Conservation (phyloP, 2,888 invertebrate genomes). For the Ashinkailepas kermadecensis region DNA sequence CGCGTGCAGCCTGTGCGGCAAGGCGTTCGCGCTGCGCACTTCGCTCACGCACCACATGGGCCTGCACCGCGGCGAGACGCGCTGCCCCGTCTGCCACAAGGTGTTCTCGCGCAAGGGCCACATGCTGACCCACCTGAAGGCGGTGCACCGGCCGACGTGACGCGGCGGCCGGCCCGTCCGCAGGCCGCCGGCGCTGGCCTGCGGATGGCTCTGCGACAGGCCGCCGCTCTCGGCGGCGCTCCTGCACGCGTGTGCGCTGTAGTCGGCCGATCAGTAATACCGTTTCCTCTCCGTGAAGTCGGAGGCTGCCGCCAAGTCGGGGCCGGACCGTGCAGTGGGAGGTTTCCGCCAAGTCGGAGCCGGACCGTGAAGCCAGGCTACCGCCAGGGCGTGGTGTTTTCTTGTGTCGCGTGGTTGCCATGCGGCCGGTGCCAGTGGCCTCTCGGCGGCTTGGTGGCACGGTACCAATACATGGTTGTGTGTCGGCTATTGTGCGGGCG, state of each 20-base stretch:
- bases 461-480: too few species aligned
- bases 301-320: too few species aligned
- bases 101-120: conserved; percentile 36
- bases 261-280: too few species aligned
- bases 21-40: conserved; percentile 27
- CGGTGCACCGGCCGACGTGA: conserved; percentile 24
- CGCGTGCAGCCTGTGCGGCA: conserved; percentile 35
- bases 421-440: too few species aligned
- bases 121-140: conserved; percentile 34
- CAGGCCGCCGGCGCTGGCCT: conserved; percentile 35
- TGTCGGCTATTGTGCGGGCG: too few species aligned
- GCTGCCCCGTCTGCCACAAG: conserved; percentile 25
- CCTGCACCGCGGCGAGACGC: not conserved
- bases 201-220: conserved; percentile 25
- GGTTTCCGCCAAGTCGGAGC: too few species aligned
- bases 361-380: too few species aligned
- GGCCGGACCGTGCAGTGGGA: too few species aligned
- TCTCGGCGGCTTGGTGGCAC: too few species aligned
- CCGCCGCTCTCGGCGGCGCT: conserved; percentile 29
- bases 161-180: conserved; percentile 28
- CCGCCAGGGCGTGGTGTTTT: too few species aligned
- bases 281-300: too few species aligned
- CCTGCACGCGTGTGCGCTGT: conserved; percentile 15
- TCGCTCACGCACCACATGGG: not conserved
- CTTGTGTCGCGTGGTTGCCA: too few species aligned